A percentile compares a stretch with the other conserved stretches of the same genome.
Evolutionary conservation across 1,140 invertebrate genomes (phyloP).

Genomic region (Solenopsis invicta): DNA sequence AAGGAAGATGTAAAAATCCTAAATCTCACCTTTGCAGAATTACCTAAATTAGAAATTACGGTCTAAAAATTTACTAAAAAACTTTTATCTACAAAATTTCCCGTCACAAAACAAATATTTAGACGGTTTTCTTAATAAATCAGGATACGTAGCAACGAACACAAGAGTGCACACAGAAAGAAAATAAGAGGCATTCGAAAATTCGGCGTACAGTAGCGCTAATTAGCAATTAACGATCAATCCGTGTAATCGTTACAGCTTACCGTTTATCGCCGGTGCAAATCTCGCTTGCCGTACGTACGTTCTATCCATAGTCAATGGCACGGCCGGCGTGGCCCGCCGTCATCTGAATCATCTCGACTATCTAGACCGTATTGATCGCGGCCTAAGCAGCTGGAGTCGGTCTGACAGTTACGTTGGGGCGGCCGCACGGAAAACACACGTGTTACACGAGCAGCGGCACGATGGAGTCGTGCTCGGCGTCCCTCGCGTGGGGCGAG

Average conservation of each 20-base stretch:
- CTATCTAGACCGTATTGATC: conserved; percentile 85
- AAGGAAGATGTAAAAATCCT: neutral
- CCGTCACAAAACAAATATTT: neutral
- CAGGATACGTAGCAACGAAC: neutral
- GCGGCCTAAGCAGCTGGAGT: conserved; percentile 80
- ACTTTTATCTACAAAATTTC: neutral
- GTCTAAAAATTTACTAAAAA: conserved; percentile 5
- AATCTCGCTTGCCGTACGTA: conserved; percentile 15
- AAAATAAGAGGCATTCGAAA: neutral
- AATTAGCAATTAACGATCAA: conserved; percentile 16
- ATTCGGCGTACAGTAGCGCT: neutral
- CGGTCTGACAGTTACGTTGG: conserved; percentile 82
- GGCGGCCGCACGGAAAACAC: conserved; percentile 82
- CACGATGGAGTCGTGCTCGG: conserved; percentile 61
- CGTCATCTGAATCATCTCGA: conserved; percentile 80
- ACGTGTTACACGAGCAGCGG: conserved; percentile 71
- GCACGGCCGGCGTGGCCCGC: conserved; percentile 44
- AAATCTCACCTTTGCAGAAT: neutral
- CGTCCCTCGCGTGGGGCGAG: conserved; percentile 42
- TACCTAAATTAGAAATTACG: neutral
- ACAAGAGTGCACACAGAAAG: neutral
- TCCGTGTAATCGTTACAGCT: neutral
- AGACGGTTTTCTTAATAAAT: conserved; percentile 10
- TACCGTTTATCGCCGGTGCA: conserved; percentile 15
- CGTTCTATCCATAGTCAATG: conserved; percentile 61